phyloP scores from a whole-genome alignment of 2,797 vertebrate genomes.

The Mormyrus hasselquistii region DNA sequence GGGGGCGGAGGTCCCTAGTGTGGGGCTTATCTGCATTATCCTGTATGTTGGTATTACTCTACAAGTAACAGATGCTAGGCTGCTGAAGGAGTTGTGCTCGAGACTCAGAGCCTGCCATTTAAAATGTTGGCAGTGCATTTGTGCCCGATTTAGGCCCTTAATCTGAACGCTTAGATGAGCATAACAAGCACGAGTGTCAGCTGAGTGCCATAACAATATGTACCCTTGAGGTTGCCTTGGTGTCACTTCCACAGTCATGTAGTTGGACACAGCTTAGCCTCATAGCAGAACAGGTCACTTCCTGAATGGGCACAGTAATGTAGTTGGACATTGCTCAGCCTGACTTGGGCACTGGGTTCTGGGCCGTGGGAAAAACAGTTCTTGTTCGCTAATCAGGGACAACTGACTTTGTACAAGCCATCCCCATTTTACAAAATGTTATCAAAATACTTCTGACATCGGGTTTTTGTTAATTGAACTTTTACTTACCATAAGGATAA shows the following conservation, averaged over 20 bases:
- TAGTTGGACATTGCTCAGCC: neutral
- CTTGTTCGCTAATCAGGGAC: neutral
- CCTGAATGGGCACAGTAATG: neutral
- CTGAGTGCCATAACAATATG: neutral
- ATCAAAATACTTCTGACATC: neutral
- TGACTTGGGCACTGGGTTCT: neutral
- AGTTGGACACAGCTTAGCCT: neutral
- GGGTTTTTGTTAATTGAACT: neutral
- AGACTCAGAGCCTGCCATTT: neutral
- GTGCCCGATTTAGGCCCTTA: neutral
- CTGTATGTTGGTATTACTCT: neutral
- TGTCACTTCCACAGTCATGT: neutral
- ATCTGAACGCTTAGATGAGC: neutral
- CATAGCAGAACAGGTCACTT: neutral
- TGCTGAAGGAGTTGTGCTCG: neutral
- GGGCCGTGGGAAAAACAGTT: neutral
- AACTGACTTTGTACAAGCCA: neutral
- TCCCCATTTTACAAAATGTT: neutral
- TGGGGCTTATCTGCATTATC: neutral
- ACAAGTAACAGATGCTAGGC: neutral
- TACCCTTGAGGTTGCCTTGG: neutral
- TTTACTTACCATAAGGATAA: neutral
- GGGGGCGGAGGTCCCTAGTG: neutral
- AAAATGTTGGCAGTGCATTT: neutral
- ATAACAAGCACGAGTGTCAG: neutral